Conservation (phyloP, 2,888 invertebrate species). For the Cerastis rubricosa region DNA sequence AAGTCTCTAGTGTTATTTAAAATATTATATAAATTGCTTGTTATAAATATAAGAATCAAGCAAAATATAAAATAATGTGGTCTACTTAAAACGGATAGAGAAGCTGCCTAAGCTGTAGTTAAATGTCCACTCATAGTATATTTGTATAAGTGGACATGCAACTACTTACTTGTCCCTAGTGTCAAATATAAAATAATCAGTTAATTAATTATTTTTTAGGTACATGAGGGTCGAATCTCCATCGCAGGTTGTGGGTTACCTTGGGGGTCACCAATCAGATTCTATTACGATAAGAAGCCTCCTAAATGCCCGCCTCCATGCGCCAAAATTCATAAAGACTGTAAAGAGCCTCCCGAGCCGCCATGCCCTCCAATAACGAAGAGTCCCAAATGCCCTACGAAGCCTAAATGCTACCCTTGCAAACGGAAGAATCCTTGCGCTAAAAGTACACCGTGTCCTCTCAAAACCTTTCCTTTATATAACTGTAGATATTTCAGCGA, state of each 20-base stretch:
- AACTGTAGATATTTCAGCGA: neutral
- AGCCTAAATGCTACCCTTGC: neutral
- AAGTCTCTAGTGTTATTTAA: too few relatives aligned
- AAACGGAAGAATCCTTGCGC: neutral
- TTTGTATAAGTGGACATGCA: too few relatives aligned
- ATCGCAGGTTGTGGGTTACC: neutral
- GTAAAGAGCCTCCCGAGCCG: neutral
- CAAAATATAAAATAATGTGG: neutral
- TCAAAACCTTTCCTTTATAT: neutral
- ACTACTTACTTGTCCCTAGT: neutral
- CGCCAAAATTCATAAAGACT: neutral
- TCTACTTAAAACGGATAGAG: too few relatives aligned
- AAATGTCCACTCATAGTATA: too few relatives aligned
- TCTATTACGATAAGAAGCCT: neutral
- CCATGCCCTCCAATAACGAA: neutral
- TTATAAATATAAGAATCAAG: too few relatives aligned
- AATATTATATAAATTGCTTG: too few relatives aligned
- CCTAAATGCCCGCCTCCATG: slow-evolving; percentile 8
- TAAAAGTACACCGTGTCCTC: neutral
- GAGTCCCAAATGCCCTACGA: neutral
- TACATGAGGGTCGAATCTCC: neutral
- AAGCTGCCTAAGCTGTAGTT: too few relatives aligned
- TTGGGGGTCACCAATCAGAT: neutral
- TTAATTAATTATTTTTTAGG: slow-evolving; percentile 25
- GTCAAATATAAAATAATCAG: neutral